Evolutionary conservation across 2,113 vertebrate genomes (phyloP), one percentile per base, ranked within the genome.

Genomic region (Esox niger): DNA sequence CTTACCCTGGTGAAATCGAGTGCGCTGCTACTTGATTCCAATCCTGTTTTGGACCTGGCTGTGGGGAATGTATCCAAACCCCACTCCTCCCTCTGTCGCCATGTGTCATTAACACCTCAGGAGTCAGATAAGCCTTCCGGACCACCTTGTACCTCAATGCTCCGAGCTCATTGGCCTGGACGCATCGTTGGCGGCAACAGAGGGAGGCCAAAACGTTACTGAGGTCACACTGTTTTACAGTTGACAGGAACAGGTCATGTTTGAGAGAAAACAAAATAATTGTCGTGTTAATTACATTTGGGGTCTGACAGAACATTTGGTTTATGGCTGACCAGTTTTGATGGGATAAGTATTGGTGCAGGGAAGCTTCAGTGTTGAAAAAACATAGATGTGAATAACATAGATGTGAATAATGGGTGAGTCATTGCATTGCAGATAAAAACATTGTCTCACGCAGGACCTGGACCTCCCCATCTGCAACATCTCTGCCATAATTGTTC

Each of bases 141-240:
- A 87, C 87, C 88, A 90, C 88, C 68, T 76, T 75, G 38, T 61
- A 73, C 66, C 73, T 78, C 71, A 74, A 70, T 82, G 66, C 85
- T 82, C 2, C 6, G n/a, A 77, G 71, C 60, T 62, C 65, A 73
- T 75, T 77, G 71, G 79, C 75, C 71, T 73, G 73, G 76, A 78
- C 80, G 89, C 79, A 86, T 91, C 89, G 90, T 75, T 62, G 54
- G 62, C 25, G 75, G 56, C 15, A 60, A 61, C 52, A 65, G 69
- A 69, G 65, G 54, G 62, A 25, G 66, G 30, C 64, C 69, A 71
- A 54, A 68, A 75, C 63, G 65, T 62, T 72, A 56, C 64, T 11
- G 59, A 68, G 77, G 64, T 20, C 68, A 69, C 29, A 35, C 68
- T 38, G n/a, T 83, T 74, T 75, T 66, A 62, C 27, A 43, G 27